phyloP scores from a whole-genome alignment of 1,140 invertebrate species.

The Dreissena rostriformis region DNA sequence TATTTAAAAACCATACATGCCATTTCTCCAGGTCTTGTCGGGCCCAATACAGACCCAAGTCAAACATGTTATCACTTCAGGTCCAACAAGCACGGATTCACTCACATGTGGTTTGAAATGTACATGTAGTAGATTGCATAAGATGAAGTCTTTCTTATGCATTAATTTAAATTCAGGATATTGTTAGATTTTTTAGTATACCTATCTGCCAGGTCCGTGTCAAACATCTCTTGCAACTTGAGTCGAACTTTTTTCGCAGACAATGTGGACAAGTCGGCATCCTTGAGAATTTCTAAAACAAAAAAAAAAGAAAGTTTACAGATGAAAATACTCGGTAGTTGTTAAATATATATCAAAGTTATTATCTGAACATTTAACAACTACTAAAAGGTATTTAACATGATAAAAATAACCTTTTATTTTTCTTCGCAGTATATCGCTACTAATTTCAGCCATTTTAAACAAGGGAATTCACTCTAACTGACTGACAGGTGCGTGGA shows the following conservation, averaged over 20 bases:
- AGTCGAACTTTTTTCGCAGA: slow-evolving; percentile 95
- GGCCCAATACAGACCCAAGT: too few species aligned
- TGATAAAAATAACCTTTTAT: slow-evolving; percentile 38
- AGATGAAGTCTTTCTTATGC: too few species aligned
- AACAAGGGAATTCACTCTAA: slow-evolving; percentile 4
- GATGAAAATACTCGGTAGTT: not conserved
- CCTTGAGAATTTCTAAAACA: slow-evolving; percentile 91
- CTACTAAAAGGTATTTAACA: not conserved
- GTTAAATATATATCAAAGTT: not conserved
- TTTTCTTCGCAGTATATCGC: slow-evolving; percentile 29
- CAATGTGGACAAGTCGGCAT: slow-evolving; percentile 91
- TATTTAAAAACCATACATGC: too few species aligned
- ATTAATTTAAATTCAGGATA: too few species aligned
- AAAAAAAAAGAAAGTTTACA: slow-evolving; percentile 2
- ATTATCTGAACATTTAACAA: not conserved
- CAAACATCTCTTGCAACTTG: slow-evolving; percentile 91
- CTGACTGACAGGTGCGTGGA: not conserved
- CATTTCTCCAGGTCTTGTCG: too few species aligned
- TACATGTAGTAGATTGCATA: too few species aligned
- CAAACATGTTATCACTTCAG: too few species aligned
- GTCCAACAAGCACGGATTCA: too few species aligned
- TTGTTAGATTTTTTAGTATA: too few species aligned
- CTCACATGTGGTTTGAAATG: too few species aligned
- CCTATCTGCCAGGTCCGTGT: slow-evolving; percentile 86
- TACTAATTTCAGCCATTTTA: slow-evolving; percentile 43